phyloP scores from a whole-genome alignment of 2,113 vertebrate genomes.

The Pseudopipra pipra region DNA sequence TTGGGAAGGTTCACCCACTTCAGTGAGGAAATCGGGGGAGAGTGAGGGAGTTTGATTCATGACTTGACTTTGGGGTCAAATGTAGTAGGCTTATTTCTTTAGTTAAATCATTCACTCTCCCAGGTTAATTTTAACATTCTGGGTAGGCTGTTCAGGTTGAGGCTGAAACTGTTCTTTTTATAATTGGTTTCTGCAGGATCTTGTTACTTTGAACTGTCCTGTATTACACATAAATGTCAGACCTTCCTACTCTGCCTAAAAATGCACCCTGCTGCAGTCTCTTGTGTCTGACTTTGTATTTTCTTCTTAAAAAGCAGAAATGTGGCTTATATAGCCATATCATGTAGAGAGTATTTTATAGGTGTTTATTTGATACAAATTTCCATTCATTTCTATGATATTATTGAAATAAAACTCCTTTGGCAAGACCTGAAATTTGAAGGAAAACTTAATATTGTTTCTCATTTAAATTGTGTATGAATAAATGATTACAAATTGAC shows the following conservation, averaged over 20 bases:
- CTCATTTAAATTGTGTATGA: constrained; percentile 12
- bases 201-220: constrained; percentile 1
- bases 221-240: neutral
- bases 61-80: neutral
- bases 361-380: neutral
- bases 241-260: neutral
- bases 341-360: neutral
- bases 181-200: neutral
- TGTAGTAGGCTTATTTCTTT: neutral
- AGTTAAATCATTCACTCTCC: neutral
- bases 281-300: neutral
- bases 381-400: neutral
- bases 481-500: constrained; percentile 35
- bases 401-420: neutral
- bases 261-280: neutral
- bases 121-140: constrained; percentile 32
- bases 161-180: neutral
- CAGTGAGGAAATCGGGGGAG: neutral
- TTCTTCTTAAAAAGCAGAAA: neutral
- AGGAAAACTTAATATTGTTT: constrained; percentile 8
- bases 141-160: neutral
- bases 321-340: neutral
- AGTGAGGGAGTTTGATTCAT: neutral
- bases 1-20: neutral
- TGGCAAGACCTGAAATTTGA: neutral